These are phyloP conservation scores for Phacellophora camtschatica DNA, from an alignment of 30 jellyfish, hydroid and myxozoan species.

Conservation along the genomic window DNA sequence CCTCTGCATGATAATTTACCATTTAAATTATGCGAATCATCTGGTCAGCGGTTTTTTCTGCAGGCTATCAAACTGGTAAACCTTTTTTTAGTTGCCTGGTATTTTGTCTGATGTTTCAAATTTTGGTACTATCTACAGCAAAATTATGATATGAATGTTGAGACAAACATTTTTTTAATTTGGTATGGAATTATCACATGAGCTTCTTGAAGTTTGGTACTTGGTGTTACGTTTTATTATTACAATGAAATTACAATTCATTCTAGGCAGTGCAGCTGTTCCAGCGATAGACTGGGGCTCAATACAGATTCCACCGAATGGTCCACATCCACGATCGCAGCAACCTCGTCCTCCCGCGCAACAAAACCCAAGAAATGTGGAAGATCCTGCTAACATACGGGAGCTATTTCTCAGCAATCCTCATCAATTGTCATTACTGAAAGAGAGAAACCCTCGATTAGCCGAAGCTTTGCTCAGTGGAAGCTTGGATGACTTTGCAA, in stretches of 20 bases:
- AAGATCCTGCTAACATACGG: conserved; percentile 90
- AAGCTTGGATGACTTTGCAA: conserved; percentile 64
- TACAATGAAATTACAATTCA: no score
- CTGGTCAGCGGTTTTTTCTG: no score
- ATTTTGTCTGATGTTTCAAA: no score
- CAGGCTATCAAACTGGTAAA: no score
- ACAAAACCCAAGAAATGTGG: conserved; percentile 35
- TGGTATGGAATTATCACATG: not conserved
- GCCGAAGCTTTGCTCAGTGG: conserved; percentile 91
- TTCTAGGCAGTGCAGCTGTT: conserved; percentile 3
- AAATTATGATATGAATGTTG: not conserved
- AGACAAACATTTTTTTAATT: not conserved
- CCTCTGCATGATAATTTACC: no score
- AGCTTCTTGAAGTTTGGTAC: not conserved
- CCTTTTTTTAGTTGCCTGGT: no score
- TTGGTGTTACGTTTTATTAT: not conserved
- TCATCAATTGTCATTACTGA: conserved; percentile 83
- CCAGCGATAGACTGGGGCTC: conserved; percentile 93
- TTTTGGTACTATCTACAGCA: no score
- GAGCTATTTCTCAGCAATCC: conserved; percentile 81
- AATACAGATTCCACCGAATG: conserved; percentile 74
- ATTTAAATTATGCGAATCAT: no score
- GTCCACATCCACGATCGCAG: conserved; percentile 39
- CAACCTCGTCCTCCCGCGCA: conserved; percentile 31
- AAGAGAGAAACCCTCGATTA: conserved; percentile 95